phyloP scores from a whole-genome alignment of 2,797 vertebrate species.

The Enteromius thamalakanensis region DNA sequence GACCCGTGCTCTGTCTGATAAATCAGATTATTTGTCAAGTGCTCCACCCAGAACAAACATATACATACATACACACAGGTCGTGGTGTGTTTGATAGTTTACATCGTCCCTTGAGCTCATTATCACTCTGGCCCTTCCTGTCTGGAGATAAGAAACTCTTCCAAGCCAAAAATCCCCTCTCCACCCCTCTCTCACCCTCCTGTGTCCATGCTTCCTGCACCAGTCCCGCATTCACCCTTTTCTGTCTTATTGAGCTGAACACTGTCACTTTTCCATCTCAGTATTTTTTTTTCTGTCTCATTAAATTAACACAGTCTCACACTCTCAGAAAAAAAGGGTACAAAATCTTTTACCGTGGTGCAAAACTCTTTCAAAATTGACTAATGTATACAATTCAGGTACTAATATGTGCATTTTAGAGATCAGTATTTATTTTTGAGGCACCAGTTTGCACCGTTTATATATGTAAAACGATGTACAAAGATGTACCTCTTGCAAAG shows the following conservation, averaged over 20 bases:
- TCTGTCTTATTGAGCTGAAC: neutral
- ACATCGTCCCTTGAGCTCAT: conserved; percentile 60
- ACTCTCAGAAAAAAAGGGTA: neutral
- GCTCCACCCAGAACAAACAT: conserved; percentile 48
- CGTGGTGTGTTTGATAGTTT: conserved; percentile 59
- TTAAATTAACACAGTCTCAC: conserved; percentile 10
- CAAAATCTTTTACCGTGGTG: neutral
- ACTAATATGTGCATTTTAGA: neutral
- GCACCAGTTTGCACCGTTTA: neutral
- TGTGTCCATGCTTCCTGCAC: conserved; percentile 19
- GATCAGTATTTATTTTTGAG: neutral
- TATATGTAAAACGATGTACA: neutral
- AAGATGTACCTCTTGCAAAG: neutral
- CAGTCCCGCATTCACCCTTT: conserved; percentile 13
- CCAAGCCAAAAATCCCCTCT: conserved; percentile 51
- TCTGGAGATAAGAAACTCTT: conserved; percentile 72
- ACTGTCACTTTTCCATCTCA: neutral
- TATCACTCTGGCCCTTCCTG: conserved; percentile 61
- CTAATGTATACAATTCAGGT: neutral
- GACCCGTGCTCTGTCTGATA: conserved; percentile 42
- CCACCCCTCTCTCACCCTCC: conserved; percentile 28
- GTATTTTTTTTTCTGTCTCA: neutral
- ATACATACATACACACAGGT: conserved; percentile 43
- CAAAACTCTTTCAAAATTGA: neutral
- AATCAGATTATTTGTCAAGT: conserved; percentile 46